These are phyloP conservation scores for Rhabdornis inornatus DNA, from an alignment of 2,113 vertebrate genomes.

Conservation along the genomic window DNA sequence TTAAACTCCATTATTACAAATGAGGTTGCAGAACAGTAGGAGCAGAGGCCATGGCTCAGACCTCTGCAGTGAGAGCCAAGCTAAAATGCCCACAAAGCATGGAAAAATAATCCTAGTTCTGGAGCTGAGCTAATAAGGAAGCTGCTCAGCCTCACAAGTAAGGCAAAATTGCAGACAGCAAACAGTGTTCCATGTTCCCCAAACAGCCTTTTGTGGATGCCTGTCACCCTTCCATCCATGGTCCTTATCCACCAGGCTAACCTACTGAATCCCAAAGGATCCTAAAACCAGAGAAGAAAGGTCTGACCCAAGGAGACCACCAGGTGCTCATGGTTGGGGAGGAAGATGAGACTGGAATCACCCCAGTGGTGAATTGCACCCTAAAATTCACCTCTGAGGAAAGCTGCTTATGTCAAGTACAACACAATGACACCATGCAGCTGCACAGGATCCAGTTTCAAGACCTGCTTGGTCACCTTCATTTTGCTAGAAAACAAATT, in stretches of 20 bases:
- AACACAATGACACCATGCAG: fast-evolving
- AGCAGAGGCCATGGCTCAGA: not conserved
- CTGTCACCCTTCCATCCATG: not conserved
- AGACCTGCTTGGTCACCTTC: not conserved
- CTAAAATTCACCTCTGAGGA: not conserved
- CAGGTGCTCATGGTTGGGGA: fast-evolving
- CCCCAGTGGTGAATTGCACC: not conserved
- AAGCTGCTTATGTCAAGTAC: not conserved
- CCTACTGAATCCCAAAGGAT: not conserved
- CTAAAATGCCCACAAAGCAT: not conserved
- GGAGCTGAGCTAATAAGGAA: not conserved
- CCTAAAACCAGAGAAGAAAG: not conserved
- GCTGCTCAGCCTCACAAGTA: not conserved
- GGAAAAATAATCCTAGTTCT: not conserved
- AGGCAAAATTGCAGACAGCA: not conserved
- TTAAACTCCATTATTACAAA: not conserved
- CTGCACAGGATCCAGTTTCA: not conserved
- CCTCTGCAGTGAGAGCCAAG: not conserved
- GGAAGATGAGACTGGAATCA: not conserved
- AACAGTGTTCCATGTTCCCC: not conserved
- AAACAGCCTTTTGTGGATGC: fast-evolving
- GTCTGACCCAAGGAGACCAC: not conserved
- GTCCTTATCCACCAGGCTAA: not conserved
- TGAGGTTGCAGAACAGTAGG: not conserved
- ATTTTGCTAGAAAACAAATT: not conserved